phyloP scores from a whole-genome alignment of 2,113 vertebrate species.

The Puffinus mauretanicus region DNA sequence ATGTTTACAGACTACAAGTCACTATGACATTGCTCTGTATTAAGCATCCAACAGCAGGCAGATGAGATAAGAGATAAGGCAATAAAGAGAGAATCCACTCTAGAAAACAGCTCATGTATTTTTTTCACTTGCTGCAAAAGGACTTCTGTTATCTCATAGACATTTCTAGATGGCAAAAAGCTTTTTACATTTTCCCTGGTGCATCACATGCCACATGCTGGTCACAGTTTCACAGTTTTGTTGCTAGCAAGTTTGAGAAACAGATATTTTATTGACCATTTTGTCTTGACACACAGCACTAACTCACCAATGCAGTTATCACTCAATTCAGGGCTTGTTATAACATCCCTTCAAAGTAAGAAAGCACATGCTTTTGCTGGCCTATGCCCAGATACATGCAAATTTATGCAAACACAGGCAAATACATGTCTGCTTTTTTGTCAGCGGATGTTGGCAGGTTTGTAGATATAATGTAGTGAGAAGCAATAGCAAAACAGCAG shows the following conservation, averaged over 20 bases:
- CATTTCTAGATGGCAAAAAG: background rate
- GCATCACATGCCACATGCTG: background rate
- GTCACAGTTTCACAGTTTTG: background rate
- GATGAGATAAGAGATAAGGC: too few species aligned
- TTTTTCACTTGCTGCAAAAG: background rate
- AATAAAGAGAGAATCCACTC: background rate
- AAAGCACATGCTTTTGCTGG: background rate
- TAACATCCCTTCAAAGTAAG: background rate
- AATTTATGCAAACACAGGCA: constrained; percentile 64
- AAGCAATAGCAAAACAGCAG: background rate
- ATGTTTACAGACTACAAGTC: background rate
- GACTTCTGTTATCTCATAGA: background rate
- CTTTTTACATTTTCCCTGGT: background rate
- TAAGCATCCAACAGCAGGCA: background rate
- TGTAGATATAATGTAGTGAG: background rate
- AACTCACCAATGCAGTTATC: background rate
- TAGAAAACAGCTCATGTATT: background rate
- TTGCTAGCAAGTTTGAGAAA: background rate
- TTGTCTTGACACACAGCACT: background rate
- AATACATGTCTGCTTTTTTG: background rate
- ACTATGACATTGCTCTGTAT: rapidly evolving
- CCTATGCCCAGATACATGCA: constrained; percentile 1
- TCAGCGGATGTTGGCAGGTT: background rate
- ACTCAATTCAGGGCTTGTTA: background rate
- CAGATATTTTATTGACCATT: background rate